Evolutionary conservation across 2,113 vertebrate genomes (phyloP).

Genomic region (Labeo catla): DNA sequence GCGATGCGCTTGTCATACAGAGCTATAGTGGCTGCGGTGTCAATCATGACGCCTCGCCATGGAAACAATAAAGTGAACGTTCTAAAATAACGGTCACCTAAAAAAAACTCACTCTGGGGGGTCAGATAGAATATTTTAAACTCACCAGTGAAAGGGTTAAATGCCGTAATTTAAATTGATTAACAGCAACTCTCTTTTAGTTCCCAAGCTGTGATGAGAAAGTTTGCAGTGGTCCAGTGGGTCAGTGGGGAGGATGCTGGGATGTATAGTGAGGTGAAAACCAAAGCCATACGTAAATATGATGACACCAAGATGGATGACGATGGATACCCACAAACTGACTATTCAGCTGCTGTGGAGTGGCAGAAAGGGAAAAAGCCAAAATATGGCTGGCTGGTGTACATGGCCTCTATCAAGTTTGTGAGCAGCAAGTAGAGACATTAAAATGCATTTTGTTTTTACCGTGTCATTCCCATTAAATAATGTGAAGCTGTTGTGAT

Average conservation of each 20-base stretch:
- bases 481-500: neutral
- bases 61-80: too few species aligned
- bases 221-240: neutral
- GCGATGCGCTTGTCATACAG: too few species aligned
- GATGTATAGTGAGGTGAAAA: constrained; percentile 29
- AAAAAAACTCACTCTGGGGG: too few species aligned
- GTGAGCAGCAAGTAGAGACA: constrained; percentile 30
- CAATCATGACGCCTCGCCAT: too few species aligned
- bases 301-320: constrained; percentile 29
- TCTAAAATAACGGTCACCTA: too few species aligned
- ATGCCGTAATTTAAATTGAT: too few species aligned
- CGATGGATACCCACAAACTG: constrained; percentile 13
- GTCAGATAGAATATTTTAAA: too few species aligned
- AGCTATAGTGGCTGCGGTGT: too few species aligned
- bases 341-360: constrained; percentile 30
- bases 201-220: too few species aligned
- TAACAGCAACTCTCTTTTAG: too few species aligned
- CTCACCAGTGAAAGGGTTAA: too few species aligned
- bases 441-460: neutral
- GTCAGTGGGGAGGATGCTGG: constrained; percentile 30
- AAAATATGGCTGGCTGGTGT: constrained; percentile 32
- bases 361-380: constrained; percentile 35
- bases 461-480: neutral
- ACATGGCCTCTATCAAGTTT: constrained; percentile 32
- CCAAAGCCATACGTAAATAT: neutral